A percentile compares a stretch with the other conserved stretches of the same genome.
Evolutionary conservation across 2,113 vertebrate genomes (phyloP).

Genomic region (Pandion haliaetus): DNA sequence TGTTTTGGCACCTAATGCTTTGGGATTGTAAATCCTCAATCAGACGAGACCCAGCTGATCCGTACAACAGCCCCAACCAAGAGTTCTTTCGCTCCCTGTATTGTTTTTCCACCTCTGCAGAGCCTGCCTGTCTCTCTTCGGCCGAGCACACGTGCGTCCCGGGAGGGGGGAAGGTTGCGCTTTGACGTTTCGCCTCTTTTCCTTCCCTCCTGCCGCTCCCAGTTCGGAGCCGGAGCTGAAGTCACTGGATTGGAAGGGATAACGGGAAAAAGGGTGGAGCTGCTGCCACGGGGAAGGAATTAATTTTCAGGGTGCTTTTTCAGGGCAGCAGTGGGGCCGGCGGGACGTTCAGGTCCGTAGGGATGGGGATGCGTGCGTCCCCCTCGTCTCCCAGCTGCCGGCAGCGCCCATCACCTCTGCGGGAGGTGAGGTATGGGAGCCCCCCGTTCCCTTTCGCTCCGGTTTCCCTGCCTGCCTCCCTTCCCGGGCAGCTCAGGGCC

Average conservation of each 20-base stretch:
- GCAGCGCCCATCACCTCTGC: not conserved
- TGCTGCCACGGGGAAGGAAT: not conserved
- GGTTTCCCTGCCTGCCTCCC: not conserved
- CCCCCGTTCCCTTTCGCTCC: not conserved
- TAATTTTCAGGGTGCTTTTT: not conserved
- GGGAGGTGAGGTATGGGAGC: not conserved
- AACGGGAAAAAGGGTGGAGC: slow-evolving; percentile 44
- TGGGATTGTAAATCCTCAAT: not conserved
- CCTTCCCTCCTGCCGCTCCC: slow-evolving; percentile 18
- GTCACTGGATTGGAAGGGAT: slow-evolving; percentile 24
- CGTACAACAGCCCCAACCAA: not conserved
- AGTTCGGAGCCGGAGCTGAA: slow-evolving; percentile 16
- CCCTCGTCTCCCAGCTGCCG: not conserved
- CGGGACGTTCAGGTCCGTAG: accelerated
- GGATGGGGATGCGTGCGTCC: not conserved
- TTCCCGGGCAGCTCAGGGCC: not conserved
- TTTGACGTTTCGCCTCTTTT: slow-evolving; percentile 42
- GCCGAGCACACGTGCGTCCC: accelerated
- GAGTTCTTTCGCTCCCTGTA: not conserved
- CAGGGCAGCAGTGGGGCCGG: not conserved
- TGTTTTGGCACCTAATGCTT: not conserved
- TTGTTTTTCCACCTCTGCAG: not conserved
- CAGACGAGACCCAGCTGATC: not conserved
- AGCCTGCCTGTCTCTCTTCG: not conserved
- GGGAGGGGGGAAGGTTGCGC: not conserved